These are phyloP conservation scores for Otolemur garnettii DNA, from an alignment of 2,113 vertebrate genomes.

Conservation along the genomic window DNA sequence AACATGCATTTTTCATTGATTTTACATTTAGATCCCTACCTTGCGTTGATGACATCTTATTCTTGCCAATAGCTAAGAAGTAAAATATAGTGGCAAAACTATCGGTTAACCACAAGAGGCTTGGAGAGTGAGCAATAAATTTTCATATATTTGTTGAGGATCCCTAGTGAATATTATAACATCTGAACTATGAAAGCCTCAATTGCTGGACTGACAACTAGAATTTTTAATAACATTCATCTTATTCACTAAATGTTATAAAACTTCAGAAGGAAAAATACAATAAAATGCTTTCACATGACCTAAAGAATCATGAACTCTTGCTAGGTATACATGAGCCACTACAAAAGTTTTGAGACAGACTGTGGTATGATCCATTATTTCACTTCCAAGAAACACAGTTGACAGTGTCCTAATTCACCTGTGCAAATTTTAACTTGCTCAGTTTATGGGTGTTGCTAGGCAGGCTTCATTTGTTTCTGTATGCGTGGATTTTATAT, in stretches of 20 bases:
- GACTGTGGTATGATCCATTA: too few species aligned
- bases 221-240: constrained; percentile 70
- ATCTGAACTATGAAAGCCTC: constrained; percentile 69
- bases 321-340: background rate
- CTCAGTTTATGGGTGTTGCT: too few species aligned
- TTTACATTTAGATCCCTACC: constrained; percentile 66
- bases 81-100: constrained; percentile 72
- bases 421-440: too few species aligned
- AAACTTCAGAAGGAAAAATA: constrained; percentile 67
- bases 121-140: constrained; percentile 62
- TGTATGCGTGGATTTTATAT: too few species aligned
- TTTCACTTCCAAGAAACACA: too few species aligned
- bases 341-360: too few species aligned
- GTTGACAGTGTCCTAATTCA: too few species aligned
- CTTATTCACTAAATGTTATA: constrained; percentile 71
- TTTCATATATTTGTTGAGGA: constrained; percentile 64
- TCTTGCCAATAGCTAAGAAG: constrained; percentile 65
- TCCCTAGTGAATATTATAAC: constrained; percentile 52
- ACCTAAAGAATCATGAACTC: constrained; percentile 68
- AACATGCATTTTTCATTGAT: constrained; percentile 73
- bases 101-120: constrained; percentile 63
- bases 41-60: constrained; percentile 70
- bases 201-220: constrained; percentile 55
- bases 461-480: too few species aligned
- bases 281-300: constrained; percentile 57